Conservation (phyloP, 2,797 vertebrate species). For the Halcyon leucocephala region DNA sequence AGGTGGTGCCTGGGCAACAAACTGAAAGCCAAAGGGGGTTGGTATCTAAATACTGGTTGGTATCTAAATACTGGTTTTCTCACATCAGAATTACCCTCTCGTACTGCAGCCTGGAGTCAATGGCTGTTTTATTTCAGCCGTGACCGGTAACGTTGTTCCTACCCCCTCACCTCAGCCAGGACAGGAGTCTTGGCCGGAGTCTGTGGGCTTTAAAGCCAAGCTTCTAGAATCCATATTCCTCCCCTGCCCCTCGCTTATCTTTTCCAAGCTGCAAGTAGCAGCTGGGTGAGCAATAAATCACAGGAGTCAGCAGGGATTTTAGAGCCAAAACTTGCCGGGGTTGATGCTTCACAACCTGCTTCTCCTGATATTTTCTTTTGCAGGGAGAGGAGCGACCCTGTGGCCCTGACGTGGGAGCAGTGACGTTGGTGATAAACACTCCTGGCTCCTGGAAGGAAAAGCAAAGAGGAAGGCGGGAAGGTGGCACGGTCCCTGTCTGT, state of each 20-base stretch:
- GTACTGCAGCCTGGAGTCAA: fast-evolving
- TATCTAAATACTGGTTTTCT: background rate
- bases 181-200: background rate
- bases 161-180: background rate
- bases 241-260: background rate
- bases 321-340: background rate
- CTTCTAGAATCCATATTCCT: background rate
- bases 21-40: background rate
- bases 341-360: background rate
- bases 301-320: background rate
- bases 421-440: background rate
- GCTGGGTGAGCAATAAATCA: background rate
- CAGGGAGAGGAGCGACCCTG: background rate
- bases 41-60: background rate
- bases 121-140: background rate
- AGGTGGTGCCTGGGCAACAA: background rate
- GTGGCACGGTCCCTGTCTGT: background rate
- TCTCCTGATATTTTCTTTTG: background rate
- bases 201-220: background rate
- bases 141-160: fast-evolving
- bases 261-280: background rate
- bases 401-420: background rate
- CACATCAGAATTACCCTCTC: fast-evolving
- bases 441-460: background rate
- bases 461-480: background rate